Evolutionary conservation across 2,113 vertebrate genomes (phyloP), one percentile per base, ranked within the genome.

Genomic region (Erinaceus europaeus): DNA sequence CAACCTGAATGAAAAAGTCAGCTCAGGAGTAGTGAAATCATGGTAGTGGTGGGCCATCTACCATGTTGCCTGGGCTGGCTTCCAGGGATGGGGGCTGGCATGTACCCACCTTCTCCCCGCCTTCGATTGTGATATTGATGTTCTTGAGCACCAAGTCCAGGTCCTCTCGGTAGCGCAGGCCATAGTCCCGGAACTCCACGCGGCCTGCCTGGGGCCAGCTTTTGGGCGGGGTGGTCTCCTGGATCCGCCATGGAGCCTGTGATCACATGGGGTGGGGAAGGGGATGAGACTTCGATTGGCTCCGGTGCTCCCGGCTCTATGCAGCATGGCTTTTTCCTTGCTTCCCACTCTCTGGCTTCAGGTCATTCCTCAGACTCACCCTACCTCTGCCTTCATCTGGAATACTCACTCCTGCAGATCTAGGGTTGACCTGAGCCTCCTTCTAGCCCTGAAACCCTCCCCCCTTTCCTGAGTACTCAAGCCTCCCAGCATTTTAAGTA

Each of bases 141-240:
- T 99, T 96, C 85, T 93, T 97, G 79, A 99, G 97, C 46, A 98
- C 98, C 80, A 98, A 93, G 67, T 99, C 98, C 96, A 99, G 96
- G 94, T 99, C 98, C 1, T 98, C 94, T 4, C 98, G 96, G 94
- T 99, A 99, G 25, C 98, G 97, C 74, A 99, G 96, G 27, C 98
- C 85, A 1, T 98, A 99, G 32, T 97, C 90, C 67, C 90, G 95
- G 88, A 99, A 97, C 59, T 99, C 97, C n/a, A 99, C 97, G 65
- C 93, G 96, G 68, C 99, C 99, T 0, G 95, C 92, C 4, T 98
- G 95, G 0, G 99, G 98, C 99, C 99, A 99, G 29, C 59, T 96
- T 0, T 94, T 93, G 0, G 96, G 95, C 0, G 98, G 96, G 25
- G 94, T 89, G 0, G 95, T 94, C 36, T 96, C 76, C n/a, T 97